Conservation (phyloP, 1,140 invertebrate species). For the Eurosta solidaginis region DNA sequence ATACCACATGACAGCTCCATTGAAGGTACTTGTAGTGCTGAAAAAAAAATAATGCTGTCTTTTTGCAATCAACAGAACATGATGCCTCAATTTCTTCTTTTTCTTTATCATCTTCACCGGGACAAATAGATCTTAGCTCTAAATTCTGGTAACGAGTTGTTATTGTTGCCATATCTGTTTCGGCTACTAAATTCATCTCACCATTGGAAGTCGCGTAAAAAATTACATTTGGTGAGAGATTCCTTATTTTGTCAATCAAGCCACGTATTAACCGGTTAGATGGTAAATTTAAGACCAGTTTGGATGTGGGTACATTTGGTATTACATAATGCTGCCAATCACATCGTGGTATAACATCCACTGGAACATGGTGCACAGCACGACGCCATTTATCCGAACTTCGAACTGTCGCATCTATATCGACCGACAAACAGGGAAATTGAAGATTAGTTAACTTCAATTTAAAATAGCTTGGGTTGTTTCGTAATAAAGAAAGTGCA, state of each 20-base stretch:
- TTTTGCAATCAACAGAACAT: constrained; percentile 53
- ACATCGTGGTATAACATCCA: constrained; percentile 74
- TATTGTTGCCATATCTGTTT: constrained; percentile 76
- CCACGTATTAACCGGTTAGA: constrained; percentile 73
- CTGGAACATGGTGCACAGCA: constrained; percentile 82
- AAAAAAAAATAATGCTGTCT: constrained; percentile 51
- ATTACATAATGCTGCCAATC: constrained; percentile 78
- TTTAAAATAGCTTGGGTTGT: constrained; percentile 68
- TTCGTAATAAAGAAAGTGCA: constrained; percentile 66
- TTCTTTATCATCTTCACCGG: not conserved
- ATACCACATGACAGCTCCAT: constrained; percentile 51
- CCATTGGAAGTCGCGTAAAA: constrained; percentile 74
- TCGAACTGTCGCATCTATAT: constrained; percentile 70
- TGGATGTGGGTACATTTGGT: constrained; percentile 74
- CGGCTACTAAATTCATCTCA: constrained; percentile 72
- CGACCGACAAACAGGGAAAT: constrained; percentile 77
- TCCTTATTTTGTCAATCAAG: constrained; percentile 81
- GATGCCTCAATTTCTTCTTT: constrained; percentile 40
- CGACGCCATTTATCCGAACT: constrained; percentile 64
- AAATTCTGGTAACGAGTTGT: constrained; percentile 77
- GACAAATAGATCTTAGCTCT: constrained; percentile 43
- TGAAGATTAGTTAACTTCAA: constrained; percentile 86
- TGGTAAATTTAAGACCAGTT: constrained; percentile 80
- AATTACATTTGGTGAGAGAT: constrained; percentile 70
- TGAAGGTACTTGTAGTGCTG: constrained; percentile 49